Percentiles rank a stretch among this genome's conserved stretches.
phyloP scores from a whole-genome alignment of 2,113 vertebrate genomes.

The Apaloderma vittatum region DNA sequence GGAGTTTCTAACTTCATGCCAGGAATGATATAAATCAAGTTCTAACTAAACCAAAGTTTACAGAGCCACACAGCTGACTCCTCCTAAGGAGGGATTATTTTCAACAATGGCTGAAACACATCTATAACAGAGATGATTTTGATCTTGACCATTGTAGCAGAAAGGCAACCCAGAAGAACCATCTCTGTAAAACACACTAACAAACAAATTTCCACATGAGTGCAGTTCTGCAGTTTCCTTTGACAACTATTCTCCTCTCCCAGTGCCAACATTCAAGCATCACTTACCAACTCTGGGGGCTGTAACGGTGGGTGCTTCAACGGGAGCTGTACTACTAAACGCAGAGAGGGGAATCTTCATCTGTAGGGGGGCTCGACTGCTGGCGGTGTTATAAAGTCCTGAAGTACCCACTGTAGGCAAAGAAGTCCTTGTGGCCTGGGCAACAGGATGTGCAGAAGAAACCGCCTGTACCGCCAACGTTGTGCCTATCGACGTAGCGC shows the following conservation, averaged over 20 bases:
- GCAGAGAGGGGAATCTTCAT: slow-evolving; percentile 81
- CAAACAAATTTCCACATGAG: not conserved
- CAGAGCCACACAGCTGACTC: not conserved
- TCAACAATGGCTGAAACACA: not conserved
- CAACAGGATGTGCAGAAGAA: slow-evolving; percentile 78
- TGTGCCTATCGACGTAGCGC: slow-evolving; percentile 74
- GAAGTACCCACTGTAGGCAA: slow-evolving; percentile 79
- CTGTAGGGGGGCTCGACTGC: slow-evolving; percentile 73
- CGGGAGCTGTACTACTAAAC: slow-evolving; percentile 74
- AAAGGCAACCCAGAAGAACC: not conserved
- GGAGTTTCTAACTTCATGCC: not conserved
- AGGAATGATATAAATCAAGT: not conserved
- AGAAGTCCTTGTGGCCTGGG: slow-evolving; percentile 82
- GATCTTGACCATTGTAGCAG: not conserved
- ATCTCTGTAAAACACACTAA: not conserved
- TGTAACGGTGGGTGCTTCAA: slow-evolving; percentile 59
- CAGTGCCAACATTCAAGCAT: not conserved
- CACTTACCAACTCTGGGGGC: slow-evolving; percentile 80
- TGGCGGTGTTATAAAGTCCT: slow-evolving; percentile 76
- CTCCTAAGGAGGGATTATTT: not conserved
- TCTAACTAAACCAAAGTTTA: not conserved
- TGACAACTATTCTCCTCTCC: not conserved
- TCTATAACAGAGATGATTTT: not conserved
- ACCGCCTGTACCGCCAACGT: slow-evolving; percentile 81
- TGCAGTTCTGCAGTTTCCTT: not conserved